phyloP scores from a whole-genome alignment of 2,888 invertebrate species.

The Onchidella celtica region DNA sequence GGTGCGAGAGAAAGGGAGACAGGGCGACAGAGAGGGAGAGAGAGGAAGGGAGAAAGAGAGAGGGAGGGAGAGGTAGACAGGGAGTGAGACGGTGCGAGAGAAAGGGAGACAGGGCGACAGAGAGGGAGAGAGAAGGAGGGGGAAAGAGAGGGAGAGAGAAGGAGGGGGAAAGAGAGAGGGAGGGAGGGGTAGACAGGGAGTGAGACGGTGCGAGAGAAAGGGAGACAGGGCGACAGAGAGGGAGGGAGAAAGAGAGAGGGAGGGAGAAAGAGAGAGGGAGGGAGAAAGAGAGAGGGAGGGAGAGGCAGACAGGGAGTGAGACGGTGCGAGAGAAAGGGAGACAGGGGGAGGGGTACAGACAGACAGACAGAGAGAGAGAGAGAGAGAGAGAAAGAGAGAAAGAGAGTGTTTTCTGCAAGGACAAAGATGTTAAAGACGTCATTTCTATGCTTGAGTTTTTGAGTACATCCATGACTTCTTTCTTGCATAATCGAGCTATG shows the following conservation, averaged over 20 bases:
- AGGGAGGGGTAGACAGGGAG: background rate
- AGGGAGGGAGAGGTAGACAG: background rate
- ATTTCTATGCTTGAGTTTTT: too few species aligned
- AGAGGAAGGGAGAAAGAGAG: slow-evolving; percentile 3
- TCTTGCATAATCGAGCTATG: too few species aligned
- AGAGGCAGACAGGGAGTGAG: background rate
- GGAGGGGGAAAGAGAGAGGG: background rate
- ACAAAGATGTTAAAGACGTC: too few species aligned
- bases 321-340: background rate
- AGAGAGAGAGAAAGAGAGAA: background rate
- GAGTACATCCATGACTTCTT: too few species aligned
- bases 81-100: slow-evolving; percentile 1
- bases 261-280: slow-evolving; percentile 6
- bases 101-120: slow-evolving; percentile 3
- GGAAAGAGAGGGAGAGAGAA: slow-evolving; percentile 16
- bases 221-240: slow-evolving; percentile 27
- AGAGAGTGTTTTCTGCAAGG: too few species aligned
- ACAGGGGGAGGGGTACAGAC: background rate
- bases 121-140: slow-evolving; percentile 14
- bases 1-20: background rate
- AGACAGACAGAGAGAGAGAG: background rate
- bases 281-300: background rate
- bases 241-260: slow-evolving; percentile 5
- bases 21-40: background rate
- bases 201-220: slow-evolving; percentile 17